These are phyloP conservation scores for Drosophila lowei DNA, from an alignment of 1,140 invertebrate species.

Conservation along the genomic window DNA sequence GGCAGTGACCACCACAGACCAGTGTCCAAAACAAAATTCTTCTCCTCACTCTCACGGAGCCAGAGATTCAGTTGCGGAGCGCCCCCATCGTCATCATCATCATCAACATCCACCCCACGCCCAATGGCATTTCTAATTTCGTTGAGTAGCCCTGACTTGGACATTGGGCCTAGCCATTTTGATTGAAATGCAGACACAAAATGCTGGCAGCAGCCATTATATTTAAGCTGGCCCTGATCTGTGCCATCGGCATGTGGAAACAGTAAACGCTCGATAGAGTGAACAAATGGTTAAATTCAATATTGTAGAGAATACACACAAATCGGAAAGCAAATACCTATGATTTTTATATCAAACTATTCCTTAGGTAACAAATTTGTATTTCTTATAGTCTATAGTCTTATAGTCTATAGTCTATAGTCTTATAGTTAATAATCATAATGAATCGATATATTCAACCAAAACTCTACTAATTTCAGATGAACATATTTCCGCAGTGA, in stretches of 20 bases:
- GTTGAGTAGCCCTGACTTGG: slow-evolving; percentile 66
- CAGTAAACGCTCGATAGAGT: neutral
- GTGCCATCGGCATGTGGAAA: slow-evolving; percentile 21
- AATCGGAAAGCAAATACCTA: no score
- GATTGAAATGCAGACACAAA: slow-evolving; percentile 64
- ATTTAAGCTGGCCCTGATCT: slow-evolving; percentile 71
- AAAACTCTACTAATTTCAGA: no score
- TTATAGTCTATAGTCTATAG: no score
- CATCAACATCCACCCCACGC: slow-evolving; percentile 30
- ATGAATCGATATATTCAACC: no score
- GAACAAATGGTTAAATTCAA: neutral
- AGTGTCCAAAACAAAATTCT: slow-evolving; percentile 31
- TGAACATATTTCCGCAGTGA: no score
- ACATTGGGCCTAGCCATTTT: slow-evolving; percentile 51
- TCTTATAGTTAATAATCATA: no score
- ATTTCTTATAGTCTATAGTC: no score
- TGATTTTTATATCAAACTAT: no score
- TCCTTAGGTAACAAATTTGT: no score
- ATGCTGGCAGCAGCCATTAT: slow-evolving; percentile 77
- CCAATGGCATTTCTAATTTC: slow-evolving; percentile 71
- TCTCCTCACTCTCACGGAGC: neutral
- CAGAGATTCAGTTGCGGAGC: no score
- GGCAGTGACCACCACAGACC: slow-evolving; percentile 68
- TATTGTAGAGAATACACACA: no score
- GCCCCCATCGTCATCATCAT: neutral